Conservation (phyloP, 2,888 invertebrate species). For the Clivina fossor region DNA sequence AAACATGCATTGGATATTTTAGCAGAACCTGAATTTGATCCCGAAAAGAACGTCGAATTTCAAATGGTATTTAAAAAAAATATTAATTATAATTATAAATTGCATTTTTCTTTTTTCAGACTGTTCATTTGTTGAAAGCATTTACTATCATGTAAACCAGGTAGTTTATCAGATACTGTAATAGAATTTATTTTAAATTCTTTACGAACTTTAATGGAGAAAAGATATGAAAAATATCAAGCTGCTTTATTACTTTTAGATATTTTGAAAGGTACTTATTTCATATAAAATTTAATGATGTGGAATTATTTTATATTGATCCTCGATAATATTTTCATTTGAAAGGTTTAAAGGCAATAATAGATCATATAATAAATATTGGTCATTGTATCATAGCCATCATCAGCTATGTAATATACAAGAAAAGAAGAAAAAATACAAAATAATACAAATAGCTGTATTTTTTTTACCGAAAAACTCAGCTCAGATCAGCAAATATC, state of each 20-base stretch:
- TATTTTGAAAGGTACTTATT: conserved; percentile 43
- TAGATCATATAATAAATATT: too few relatives aligned
- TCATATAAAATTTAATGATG: conserved; percentile 26
- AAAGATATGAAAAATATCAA: conserved; percentile 46
- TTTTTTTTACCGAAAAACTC: too few relatives aligned
- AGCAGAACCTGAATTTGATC: conserved; percentile 42
- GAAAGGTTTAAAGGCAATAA: too few relatives aligned
- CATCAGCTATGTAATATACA: too few relatives aligned
- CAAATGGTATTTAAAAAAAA: conserved; percentile 44
- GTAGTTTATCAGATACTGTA: conserved; percentile 41
- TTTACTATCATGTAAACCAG: conserved; percentile 42
- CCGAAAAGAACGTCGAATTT: conserved; percentile 41
- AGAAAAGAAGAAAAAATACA: not conserved
- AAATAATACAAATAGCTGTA: conserved; percentile 38
- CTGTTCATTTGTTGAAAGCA: conserved; percentile 48
- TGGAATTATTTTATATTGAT: too few relatives aligned
- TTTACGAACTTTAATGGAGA: conserved; percentile 46
- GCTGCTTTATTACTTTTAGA: conserved; percentile 47
- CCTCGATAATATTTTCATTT: too few relatives aligned
- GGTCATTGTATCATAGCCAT: too few relatives aligned
- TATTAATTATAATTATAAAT: not conserved
- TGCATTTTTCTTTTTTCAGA: conserved; percentile 39
- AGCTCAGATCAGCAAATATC: too few relatives aligned
- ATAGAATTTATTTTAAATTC: conserved; percentile 45
- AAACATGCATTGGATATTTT: conserved; percentile 41